Evolutionary conservation across 1,140 invertebrate genomes (phyloP), one percentile per base, ranked within the genome.

Genomic region (Sminthurides bifidus): DNA sequence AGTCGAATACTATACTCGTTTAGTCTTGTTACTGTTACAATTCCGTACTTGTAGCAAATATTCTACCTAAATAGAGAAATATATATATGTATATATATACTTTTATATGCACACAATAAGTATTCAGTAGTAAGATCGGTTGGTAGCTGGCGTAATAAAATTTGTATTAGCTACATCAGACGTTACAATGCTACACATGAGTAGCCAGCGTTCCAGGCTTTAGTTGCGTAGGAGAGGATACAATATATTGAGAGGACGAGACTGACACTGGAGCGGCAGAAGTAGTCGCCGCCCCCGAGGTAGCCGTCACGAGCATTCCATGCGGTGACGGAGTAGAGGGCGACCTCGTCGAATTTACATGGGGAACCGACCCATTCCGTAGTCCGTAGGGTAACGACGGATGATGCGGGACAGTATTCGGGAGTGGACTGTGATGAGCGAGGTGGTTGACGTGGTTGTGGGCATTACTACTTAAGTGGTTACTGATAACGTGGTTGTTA

Each of bases 111-210:
- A n/a, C n/a, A n/a, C n/a, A n/a, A n/a, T n/a, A n/a, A n/a, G n/a
- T n/a, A n/a, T n/a, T n/a, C n/a, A n/a, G n/a, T n/a, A n/a, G n/a
- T n/a, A n/a, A n/a, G n/a, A n/a, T n/a, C n/a, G n/a, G n/a, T n/a
- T n/a, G n/a, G n/a, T n/a, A n/a, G n/a, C n/a, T n/a, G n/a, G 35
- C 15, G 14, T 43, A 30, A 8, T 45, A 40, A 40, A 43, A 38
- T 29, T 27, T 26, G 46, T 10, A 49, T 30, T 49, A 30, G 23
- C n/a, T n/a, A n/a, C n/a, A n/a, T n/a, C n/a, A n/a, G n/a, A n/a
- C n/a, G n/a, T n/a, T n/a, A n/a, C n/a, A n/a, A n/a, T 70, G 72
- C 74, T 75, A 78, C 72, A 79, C 77, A 60, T 78, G 77, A 65
- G 77, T 79, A 51, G 77, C 77, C 58, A 79, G 66, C 26, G 77